Conservation (phyloP, 2,888 invertebrate genomes). For the Eumerus sabulonum region DNA sequence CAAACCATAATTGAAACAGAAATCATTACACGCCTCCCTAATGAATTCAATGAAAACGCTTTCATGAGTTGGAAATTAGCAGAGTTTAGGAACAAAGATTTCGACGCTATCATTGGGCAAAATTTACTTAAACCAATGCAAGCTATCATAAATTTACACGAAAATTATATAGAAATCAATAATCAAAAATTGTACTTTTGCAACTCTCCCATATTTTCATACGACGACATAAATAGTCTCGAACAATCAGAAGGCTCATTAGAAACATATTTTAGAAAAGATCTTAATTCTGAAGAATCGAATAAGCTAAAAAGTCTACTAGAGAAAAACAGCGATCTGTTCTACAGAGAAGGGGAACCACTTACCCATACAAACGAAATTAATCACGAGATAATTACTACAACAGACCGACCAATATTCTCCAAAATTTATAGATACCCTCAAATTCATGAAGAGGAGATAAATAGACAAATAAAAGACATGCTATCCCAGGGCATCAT, state of each 20-base stretch:
- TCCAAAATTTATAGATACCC: constrained; percentile 1
- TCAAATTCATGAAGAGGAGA: neutral
- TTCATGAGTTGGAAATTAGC: constrained; percentile 53
- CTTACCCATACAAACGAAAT: neutral
- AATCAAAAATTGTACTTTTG: constrained; percentile 18
- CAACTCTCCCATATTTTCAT: neutral
- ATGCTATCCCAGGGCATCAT: constrained; percentile 11
- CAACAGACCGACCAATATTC: neutral
- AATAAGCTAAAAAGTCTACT: constrained; percentile 8
- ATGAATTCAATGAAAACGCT: constrained; percentile 53
- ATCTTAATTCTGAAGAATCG: constrained; percentile 4
- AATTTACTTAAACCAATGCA: constrained; percentile 46
- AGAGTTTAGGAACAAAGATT: constrained; percentile 40
- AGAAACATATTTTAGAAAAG: neutral
- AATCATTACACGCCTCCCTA: constrained; percentile 48
- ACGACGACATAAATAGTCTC: constrained; percentile 5
- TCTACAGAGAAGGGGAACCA: constrained; percentile 8
- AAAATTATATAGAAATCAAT: constrained; percentile 34
- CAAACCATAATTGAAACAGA: constrained; percentile 29
- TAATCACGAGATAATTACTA: neutral
- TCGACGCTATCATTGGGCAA: constrained; percentile 53
- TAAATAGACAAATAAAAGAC: constrained; percentile 10
- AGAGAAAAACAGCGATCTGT: constrained; percentile 11
- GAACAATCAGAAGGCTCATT: neutral
- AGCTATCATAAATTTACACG: constrained; percentile 47